phyloP scores from a whole-genome alignment of 1,140 invertebrate species.

The Manduca sexta region DNA sequence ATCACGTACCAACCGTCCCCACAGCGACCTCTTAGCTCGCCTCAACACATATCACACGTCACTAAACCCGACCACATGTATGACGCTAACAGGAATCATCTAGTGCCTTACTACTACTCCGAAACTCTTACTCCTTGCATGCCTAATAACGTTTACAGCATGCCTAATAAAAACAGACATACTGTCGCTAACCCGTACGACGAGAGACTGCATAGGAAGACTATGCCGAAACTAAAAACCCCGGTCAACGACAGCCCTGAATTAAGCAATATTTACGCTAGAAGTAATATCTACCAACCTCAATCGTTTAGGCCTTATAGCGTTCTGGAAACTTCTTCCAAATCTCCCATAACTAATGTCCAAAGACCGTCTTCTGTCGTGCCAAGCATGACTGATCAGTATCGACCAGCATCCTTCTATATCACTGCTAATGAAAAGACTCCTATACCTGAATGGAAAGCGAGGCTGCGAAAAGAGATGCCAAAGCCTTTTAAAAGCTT shows the following conservation, averaged over 20 bases:
- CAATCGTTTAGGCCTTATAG: slow-evolving; percentile 55
- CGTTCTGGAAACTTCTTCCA: slow-evolving; percentile 49
- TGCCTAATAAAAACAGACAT: slow-evolving; percentile 49
- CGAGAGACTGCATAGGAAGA: slow-evolving; percentile 42
- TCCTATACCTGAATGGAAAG: slow-evolving; percentile 54
- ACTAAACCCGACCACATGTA: slow-evolving; percentile 53
- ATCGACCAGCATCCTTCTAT: slow-evolving; percentile 60
- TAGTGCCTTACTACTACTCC: slow-evolving; percentile 65
- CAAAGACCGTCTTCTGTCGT: slow-evolving; percentile 56
- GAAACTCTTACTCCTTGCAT: slow-evolving; percentile 59
- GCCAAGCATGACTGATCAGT: slow-evolving; percentile 47
- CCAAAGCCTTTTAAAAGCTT: slow-evolving; percentile 32
- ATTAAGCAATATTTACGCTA: slow-evolving; percentile 32
- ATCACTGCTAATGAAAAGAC: slow-evolving; percentile 37
- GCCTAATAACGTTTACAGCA: slow-evolving; percentile 55
- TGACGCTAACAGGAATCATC: slow-evolving; percentile 66
- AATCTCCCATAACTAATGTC: slow-evolving; percentile 40
- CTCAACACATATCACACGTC: slow-evolving; percentile 36
- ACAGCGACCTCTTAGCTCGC: slow-evolving; percentile 39
- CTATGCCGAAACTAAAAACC: slow-evolving; percentile 35
- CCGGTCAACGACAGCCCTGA: slow-evolving; percentile 38
- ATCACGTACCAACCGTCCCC: slow-evolving; percentile 48
- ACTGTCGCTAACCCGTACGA: slow-evolving; percentile 45
- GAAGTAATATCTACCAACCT: slow-evolving; percentile 28
- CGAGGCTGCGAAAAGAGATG: slow-evolving; percentile 45